Evolutionary conservation across 2,113 vertebrate species (phyloP).

Genomic region (Ramphastos sulfuratus): DNA sequence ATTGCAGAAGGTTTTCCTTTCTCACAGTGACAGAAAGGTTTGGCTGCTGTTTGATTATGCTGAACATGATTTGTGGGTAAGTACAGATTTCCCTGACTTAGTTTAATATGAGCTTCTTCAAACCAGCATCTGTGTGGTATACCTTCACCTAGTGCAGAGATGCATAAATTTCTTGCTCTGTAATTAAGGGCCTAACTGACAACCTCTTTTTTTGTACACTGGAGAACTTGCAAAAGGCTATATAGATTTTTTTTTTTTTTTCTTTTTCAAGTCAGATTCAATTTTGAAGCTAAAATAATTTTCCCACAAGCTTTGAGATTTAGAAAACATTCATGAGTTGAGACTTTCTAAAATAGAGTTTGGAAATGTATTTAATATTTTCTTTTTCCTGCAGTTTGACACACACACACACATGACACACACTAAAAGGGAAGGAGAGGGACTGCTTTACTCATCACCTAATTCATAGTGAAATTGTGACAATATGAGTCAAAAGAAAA

Average conservation of each 20-base stretch:
- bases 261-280: not conserved
- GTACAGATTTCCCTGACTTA: slow-evolving; percentile 45
- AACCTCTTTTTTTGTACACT: not conserved
- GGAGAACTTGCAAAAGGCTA: not conserved
- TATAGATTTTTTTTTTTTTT: not conserved
- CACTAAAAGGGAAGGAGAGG: no score
- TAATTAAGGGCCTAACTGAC: not conserved
- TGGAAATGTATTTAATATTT: not conserved
- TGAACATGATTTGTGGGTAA: slow-evolving; percentile 91
- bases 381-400: not conserved
- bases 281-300: not conserved
- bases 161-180: not conserved
- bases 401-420: no score
- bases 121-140: not conserved
- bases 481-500: not conserved
- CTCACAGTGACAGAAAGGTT: slow-evolving; percentile 91
- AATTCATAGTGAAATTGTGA: not conserved
- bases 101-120: not conserved
- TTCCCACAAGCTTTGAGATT: not conserved
- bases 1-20: slow-evolving; percentile 91
- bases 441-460: not conserved
- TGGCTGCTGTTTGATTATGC: slow-evolving; percentile 93
- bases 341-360: not conserved
- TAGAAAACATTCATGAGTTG: not conserved
- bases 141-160: not conserved